These are phyloP conservation scores for Otolemur garnettii DNA, from an alignment of 2,113 vertebrate species.

Conservation along the genomic window DNA sequence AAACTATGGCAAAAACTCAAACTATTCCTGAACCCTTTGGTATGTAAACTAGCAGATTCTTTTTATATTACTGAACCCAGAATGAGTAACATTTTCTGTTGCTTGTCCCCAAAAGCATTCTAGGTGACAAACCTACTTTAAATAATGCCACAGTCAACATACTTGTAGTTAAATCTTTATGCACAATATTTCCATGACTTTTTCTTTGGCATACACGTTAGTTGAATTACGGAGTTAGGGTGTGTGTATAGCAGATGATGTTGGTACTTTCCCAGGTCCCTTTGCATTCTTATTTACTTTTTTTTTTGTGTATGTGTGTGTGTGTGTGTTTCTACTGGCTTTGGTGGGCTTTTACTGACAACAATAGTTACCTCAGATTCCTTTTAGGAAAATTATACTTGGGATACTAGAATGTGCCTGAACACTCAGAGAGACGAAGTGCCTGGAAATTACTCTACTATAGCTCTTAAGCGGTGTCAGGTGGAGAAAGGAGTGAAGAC, in stretches of 20 bases:
- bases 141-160: background rate
- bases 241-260: too few species aligned
- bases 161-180: background rate
- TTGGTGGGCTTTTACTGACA: background rate
- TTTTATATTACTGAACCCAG: background rate
- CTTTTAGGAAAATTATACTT: background rate
- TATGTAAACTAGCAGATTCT: background rate
- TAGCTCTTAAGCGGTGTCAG: accelerated
- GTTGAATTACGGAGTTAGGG: background rate
- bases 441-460: background rate
- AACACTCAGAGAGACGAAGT: background rate
- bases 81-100: background rate
- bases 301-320: background rate
- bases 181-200: background rate
- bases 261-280: background rate
- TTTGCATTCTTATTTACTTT: background rate
- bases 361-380: background rate
- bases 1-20: background rate
- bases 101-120: background rate
- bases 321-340: background rate
- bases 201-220: background rate
- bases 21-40: background rate
- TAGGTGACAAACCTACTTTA: background rate
- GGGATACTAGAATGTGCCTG: background rate
- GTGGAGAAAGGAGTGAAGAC: background rate